Evolutionary conservation across 2,113 vertebrate species (phyloP).

Genomic region (Lepisosteus osseus): DNA sequence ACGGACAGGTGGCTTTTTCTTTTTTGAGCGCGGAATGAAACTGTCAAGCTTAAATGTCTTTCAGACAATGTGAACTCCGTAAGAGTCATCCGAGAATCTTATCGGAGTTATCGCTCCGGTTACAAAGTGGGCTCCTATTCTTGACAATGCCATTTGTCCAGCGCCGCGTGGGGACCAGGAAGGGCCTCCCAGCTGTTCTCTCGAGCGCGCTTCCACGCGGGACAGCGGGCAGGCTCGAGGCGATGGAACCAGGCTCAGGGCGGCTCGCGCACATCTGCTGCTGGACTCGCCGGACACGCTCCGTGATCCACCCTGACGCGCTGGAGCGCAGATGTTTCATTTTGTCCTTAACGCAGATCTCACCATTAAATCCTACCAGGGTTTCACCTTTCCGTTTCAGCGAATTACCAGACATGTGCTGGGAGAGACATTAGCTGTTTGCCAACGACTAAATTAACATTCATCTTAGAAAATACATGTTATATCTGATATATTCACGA

Average conservation of each 20-base stretch:
- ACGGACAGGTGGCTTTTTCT: constrained; percentile 19
- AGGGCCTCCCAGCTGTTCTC: constrained; percentile 49
- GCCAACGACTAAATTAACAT: constrained; percentile 35
- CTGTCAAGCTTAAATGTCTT: constrained; percentile 17
- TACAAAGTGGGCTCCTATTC: constrained; percentile 48
- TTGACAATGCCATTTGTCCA: constrained; percentile 44
- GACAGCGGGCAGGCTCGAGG: constrained; percentile 12
- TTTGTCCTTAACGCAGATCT: constrained; percentile 35
- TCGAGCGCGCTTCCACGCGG: constrained; percentile 23
- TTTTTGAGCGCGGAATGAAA: constrained; percentile 13
- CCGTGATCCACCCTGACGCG: background rate
- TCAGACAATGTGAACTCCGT: constrained; percentile 24
- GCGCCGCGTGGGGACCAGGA: constrained; percentile 34
- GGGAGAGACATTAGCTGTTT: constrained; percentile 22
- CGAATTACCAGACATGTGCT: constrained; percentile 38
- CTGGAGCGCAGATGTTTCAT: constrained; percentile 24
- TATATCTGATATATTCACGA: too few relatives aligned
- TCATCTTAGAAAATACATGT: background rate
- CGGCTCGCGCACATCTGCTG: background rate
- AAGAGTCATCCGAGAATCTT: constrained; percentile 30
- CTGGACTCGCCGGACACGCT: background rate
- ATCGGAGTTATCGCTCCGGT: constrained; percentile 38
- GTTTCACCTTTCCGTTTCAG: constrained; percentile 23
- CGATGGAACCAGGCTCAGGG: background rate
- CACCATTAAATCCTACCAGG: constrained; percentile 36